phyloP scores from a whole-genome alignment of 2,888 invertebrate genomes.

The Notocelia uddmanniana region DNA sequence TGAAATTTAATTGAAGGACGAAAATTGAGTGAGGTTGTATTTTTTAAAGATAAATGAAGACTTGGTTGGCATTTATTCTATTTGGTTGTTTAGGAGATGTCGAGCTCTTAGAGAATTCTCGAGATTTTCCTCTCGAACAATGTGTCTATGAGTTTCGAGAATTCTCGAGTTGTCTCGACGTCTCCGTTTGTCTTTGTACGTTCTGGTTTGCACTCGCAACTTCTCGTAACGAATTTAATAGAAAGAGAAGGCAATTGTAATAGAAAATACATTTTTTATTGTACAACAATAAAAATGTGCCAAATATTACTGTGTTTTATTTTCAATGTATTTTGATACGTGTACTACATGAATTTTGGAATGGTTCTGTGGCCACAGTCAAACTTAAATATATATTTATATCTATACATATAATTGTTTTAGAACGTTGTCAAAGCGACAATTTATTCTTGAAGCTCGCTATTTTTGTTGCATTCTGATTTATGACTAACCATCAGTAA shows the following conservation, averaged over 20 bases:
- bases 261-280: slow-evolving; percentile 51
- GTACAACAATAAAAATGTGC: slow-evolving; percentile 54
- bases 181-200: slow-evolving; percentile 16
- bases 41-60: slow-evolving; percentile 32
- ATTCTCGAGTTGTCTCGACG: slow-evolving; percentile 10
- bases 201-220: slow-evolving; percentile 37
- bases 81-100: slow-evolving; percentile 32
- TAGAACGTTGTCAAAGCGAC: no score
- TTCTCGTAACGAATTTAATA: slow-evolving; percentile 50
- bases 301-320: slow-evolving; percentile 47
- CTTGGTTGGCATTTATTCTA: slow-evolving; percentile 41
- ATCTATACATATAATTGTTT: no score
- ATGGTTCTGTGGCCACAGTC: no score
- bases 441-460: no score
- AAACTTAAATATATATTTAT: no score
- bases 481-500: no score
- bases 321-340: no score
- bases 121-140: not conserved
- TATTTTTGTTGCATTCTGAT: no score
- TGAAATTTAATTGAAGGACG: slow-evolving; percentile 30
- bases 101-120: not conserved
- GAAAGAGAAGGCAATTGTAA: slow-evolving; percentile 46
- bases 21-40: slow-evolving; percentile 40
- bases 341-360: no score
- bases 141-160: slow-evolving; percentile 1